phyloP scores from a whole-genome alignment of 2,888 invertebrate species.

The Rotaria sp. region DNA sequence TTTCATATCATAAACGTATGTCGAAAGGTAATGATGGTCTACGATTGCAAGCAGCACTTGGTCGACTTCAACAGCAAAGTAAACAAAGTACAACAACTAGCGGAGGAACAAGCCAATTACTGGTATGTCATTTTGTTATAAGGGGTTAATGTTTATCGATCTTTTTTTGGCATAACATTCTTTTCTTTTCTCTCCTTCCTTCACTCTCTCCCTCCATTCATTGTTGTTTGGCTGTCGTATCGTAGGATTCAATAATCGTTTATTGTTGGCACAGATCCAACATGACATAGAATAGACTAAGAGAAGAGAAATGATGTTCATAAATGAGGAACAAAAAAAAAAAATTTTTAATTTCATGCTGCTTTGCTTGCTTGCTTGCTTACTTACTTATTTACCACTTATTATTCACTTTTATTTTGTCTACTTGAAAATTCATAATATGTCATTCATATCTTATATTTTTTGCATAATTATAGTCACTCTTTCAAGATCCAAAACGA shows the following conservation, averaged over 20 bases:
- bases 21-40: background rate
- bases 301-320: background rate
- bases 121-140: background rate
- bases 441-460: background rate
- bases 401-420: background rate
- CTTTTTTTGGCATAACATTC: background rate
- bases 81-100: background rate
- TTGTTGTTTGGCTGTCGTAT: background rate
- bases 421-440: background rate
- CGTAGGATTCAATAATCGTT: background rate
- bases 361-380: background rate
- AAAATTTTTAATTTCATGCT: background rate
- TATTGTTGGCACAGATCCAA: background rate
- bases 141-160: background rate
- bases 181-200: background rate
- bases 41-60: background rate
- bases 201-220: background rate
- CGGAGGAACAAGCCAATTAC: background rate
- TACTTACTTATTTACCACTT: background rate
- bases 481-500: slow-evolving; percentile 18
- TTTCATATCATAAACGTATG: slow-evolving; percentile 21
- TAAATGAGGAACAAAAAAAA: background rate
- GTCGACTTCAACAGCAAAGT: background rate
- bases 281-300: background rate
- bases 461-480: background rate